Evolutionary conservation across 30 jellyfish, hydroid and myxozoan genomes (phyloP).

Genomic region (Haliclystus octoradiatus): DNA sequence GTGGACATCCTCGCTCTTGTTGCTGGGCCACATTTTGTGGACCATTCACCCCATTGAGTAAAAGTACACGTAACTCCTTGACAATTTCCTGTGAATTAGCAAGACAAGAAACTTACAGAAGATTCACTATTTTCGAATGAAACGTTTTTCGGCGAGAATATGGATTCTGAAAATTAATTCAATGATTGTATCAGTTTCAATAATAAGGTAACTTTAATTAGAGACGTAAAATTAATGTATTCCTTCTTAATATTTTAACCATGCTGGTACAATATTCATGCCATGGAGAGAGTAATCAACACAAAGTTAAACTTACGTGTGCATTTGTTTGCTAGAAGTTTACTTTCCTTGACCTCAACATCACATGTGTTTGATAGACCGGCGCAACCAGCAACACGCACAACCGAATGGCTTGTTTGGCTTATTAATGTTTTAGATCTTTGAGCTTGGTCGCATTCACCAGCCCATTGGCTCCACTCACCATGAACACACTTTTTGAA

Average conservation of each 20-base stretch:
- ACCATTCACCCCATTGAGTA: neutral
- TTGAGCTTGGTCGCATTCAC: constrained; percentile 11
- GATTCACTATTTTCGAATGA: too few species aligned
- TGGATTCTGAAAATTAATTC: too few species aligned
- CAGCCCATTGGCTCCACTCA: constrained; percentile 23
- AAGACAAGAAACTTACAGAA: too few species aligned
- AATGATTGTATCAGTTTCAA: too few species aligned
- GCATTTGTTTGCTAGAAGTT: neutral
- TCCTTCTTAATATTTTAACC: too few species aligned
- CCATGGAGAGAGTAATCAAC: too few species aligned
- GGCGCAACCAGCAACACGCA: constrained; percentile 21
- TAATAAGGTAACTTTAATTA: too few species aligned
- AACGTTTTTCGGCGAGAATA: too few species aligned
- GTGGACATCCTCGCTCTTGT: neutral
- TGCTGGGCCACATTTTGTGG: neutral
- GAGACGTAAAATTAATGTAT: too few species aligned
- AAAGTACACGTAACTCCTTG: neutral
- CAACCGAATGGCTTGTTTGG: neutral
- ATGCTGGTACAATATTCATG: too few species aligned
- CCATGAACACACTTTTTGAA: constrained; percentile 14
- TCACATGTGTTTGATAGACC: constrained; percentile 9
- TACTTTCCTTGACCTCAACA: neutral
- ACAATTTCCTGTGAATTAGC: neutral
- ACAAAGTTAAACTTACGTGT: neutral
- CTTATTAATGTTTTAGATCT: neutral